Base-by-base conservation (phyloP, 2,113 vertebrate species). In the Pangasianodon gigas region DNA sequence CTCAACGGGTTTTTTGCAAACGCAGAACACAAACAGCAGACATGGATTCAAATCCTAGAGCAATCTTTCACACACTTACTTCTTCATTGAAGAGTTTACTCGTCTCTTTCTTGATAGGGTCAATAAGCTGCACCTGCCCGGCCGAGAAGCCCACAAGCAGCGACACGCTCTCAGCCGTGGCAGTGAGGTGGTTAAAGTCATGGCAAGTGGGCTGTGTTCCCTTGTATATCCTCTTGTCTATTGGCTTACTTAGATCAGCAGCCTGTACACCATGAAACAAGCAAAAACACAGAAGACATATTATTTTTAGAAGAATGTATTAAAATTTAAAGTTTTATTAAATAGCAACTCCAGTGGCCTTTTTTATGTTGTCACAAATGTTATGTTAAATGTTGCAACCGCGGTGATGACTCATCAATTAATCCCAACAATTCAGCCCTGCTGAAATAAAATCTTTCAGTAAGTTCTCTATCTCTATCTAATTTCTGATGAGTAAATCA, bases 211-310 rank as follows among this genome's bases (percentile, higher is more conserved):
- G 98, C 93, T 99, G 98, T 94, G 98, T 99, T 96, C 98, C 98
- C 97, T 99, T 99, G 96, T 99, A 99, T 96, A 99, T 99, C 96
- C 98, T 97, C 96, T 99, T 99, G 96, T 99, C 98, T 96, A 99
- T 97, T 87, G 98, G 98, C 94, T 99, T 99, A 94, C 98, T 99
- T 93, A 99, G 96, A 95, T 99, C 98, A 87, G 98, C 98, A 93
- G 98, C 98, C 98, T 99, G 94, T 48, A 93, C 92, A 81, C 95
- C 29, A 92, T 93, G 32, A 93, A 4, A 95, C 41, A 91, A 13
- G 58, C 44, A 84, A 60, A 56, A 85, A n/a, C 44, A 51, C 4
- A 46, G 3, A 16, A 75, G 1, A 89, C 6, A 19, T n/a, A 14
- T 32, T 6, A 82, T 81, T 52, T 81, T 52, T 26, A 82, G 29